phyloP scores from a whole-genome alignment of 2,113 vertebrate species.

The Heptranchias perlo region DNA sequence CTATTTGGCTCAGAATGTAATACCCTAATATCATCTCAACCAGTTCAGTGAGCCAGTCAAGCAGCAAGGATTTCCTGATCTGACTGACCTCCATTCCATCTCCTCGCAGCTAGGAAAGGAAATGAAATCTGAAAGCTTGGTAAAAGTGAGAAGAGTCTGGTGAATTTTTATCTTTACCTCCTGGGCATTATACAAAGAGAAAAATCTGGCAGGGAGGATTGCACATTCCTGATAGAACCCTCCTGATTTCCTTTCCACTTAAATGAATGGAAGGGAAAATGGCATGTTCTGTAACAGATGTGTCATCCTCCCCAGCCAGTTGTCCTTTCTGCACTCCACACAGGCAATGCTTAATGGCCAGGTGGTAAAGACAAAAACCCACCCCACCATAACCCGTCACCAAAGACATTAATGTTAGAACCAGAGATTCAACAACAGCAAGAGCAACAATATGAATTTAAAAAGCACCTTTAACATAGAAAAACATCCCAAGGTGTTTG shows the following conservation, averaged over 20 bases:
- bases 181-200: background rate
- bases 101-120: too few species aligned
- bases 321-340: background rate
- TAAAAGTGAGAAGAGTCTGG: background rate
- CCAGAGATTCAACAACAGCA: background rate
- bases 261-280: background rate
- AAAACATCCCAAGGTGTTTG: background rate
- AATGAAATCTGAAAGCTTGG: background rate
- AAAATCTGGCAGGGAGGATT: background rate
- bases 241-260: background rate
- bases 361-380: background rate
- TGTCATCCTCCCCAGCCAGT: background rate
- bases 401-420: background rate
- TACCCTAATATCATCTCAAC: background rate
- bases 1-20: background rate
- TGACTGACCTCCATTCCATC: background rate
- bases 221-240: background rate
- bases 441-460: background rate
- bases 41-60: background rate
- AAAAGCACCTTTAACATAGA: background rate
- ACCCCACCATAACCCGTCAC: background rate
- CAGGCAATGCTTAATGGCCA: background rate
- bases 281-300: background rate
- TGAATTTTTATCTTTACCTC: background rate
- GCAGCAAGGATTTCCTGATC: background rate